Evolutionary conservation across 2,888 invertebrate species (phyloP).

Genomic region (Drosophila paucipuncta): DNA sequence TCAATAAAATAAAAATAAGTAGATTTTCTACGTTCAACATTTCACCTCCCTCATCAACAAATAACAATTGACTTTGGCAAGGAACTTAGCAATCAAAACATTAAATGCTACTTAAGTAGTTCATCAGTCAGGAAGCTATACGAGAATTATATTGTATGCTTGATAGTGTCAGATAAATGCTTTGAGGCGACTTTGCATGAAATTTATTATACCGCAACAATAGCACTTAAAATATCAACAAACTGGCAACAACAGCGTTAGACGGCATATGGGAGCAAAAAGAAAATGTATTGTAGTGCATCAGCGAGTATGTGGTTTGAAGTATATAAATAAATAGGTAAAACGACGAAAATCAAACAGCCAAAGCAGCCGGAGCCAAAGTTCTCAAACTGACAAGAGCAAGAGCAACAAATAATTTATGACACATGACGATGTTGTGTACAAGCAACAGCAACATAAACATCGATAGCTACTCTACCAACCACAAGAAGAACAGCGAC

Average conservation of each 20-base stretch:
- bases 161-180: conserved; percentile 17
- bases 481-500: conserved; percentile 12
- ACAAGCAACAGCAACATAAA: conserved; percentile 29
- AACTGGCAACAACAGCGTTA: conserved; percentile 10
- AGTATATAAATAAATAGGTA: conserved; percentile 62
- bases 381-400: conserved; percentile 63
- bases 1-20: not conserved
- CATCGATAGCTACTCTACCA: conserved; percentile 35
- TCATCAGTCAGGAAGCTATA: conserved; percentile 16
- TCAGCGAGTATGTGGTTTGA: conserved; percentile 36
- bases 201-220: conserved; percentile 29
- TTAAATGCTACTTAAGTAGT: conserved; percentile 8
- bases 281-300: conserved; percentile 38
- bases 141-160: conserved; percentile 15
- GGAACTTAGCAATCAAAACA: conserved; percentile 27
- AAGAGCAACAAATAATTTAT: conserved; percentile 71
- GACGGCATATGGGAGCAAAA: conserved; percentile 16
- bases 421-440: conserved; percentile 69
- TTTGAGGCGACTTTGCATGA: conserved; percentile 25
- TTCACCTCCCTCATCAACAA: not conserved
- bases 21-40: not conserved
- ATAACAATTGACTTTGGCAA: conserved; percentile 44
- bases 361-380: conserved; percentile 42
- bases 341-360: conserved; percentile 49
- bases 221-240: conserved; percentile 29